Base-by-base conservation (phyloP, 2,888 invertebrate species). In the Patella pellucida region DNA sequence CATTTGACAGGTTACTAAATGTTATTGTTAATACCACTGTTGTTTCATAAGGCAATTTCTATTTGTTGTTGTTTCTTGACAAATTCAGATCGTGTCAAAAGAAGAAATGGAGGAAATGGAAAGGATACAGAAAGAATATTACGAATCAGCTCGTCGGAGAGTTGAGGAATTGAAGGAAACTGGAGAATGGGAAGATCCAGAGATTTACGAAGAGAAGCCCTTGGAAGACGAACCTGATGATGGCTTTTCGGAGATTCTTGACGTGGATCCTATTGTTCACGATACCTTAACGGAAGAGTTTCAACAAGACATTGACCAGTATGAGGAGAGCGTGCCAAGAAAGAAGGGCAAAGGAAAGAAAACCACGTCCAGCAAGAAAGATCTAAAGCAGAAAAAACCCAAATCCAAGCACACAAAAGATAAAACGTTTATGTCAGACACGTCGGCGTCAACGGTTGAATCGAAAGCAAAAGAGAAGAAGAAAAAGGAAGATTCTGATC, bases 141-240 rank as follows among this genome's bases (percentile, higher is more conserved):
- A 15, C 54, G 23, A 69, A 12, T 54, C 14, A 7, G 74, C 74
- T n/a, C 69, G 19, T 9, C 68, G 56, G 54, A 69, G 74, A 69
- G 50, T 74, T n/a, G 23, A 74, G 41, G 52, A 69, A 16, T 31
- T 74, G 9, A 74, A 74, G 56, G 69, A 52, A 5, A 56, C 19
- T n/a, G 56, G 69, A 19, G 69, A 74, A 70, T 74, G 74, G 74
- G n/a, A 56, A 16, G 69, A 69, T 23, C 74, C 74, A 12, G 69
- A 54, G 11, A 27, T 31, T 14, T 41, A 74, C 19, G 41, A 52
- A 3, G 69, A 69, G 9, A 14, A 56, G 0, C 50, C 67, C 15
- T 31, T 19, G 11, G 72, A 67, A 3, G 67, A 62, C 12, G 72
- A 72, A 41, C 62, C 62, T 11, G 72, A 72, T 19, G 72, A 72